These are phyloP conservation scores for Pollenia labialis DNA, from an alignment of 2,888 invertebrate genomes.

Conservation along the genomic window DNA sequence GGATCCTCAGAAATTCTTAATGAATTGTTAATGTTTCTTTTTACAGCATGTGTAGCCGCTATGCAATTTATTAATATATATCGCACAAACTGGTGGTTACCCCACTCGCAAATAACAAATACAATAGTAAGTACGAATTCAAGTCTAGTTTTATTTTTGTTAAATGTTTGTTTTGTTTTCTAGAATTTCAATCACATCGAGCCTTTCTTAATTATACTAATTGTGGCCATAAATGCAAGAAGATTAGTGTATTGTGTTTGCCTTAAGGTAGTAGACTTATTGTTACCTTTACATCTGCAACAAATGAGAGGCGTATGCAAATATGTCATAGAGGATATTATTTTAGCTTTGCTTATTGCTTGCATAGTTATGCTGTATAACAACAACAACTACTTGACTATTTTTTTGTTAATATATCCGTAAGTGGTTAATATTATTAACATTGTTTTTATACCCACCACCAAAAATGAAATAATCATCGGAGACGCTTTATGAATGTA, in stretches of 20 bases:
- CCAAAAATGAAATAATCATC: no score
- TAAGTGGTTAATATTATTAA: conserved; percentile 85
- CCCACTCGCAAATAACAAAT: conserved; percentile 94
- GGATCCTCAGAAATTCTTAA: conserved; percentile 92
- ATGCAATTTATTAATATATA: conserved; percentile 98
- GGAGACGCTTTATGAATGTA: no score
- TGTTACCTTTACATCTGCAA: conserved; percentile 84
- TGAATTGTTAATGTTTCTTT: conserved; percentile 93
- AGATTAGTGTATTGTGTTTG: conserved; percentile 89
- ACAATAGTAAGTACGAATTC: conserved; percentile 89
- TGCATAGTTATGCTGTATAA: conserved; percentile 90
- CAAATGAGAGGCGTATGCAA: conserved; percentile 77
- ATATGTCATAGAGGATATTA: conserved; percentile 85
- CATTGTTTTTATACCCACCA: neutral
- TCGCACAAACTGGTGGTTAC: conserved; percentile 98
- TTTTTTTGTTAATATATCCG: conserved; percentile 95
- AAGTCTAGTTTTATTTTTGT: neutral
- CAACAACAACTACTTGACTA: conserved; percentile 90
- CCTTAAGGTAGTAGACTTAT: conserved; percentile 85
- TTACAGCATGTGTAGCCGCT: conserved; percentile 90
- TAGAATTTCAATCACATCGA: conserved; percentile 98
- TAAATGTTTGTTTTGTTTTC: conserved; percentile 76
- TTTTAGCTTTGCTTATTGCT: conserved; percentile 87
- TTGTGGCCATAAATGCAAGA: conserved; percentile 91
- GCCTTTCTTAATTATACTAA: conserved; percentile 92